A percentile compares a stretch with the other conserved stretches of the same genome.
phyloP scores from a whole-genome alignment of 2,113 vertebrate genomes.

The Muscicapa adusta region DNA sequence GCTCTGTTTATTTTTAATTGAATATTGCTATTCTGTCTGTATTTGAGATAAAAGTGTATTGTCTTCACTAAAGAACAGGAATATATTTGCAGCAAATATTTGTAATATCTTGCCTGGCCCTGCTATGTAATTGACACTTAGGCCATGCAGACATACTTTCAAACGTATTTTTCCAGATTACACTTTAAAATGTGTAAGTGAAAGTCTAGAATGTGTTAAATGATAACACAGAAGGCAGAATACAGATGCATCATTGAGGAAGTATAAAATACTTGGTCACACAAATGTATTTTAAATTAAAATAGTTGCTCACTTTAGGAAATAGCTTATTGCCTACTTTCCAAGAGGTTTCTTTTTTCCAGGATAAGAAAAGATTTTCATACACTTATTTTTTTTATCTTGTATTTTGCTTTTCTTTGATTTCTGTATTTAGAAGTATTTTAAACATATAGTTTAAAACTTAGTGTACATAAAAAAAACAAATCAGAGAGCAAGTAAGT shows the following conservation, averaged over 20 bases:
- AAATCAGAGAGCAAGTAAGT: background rate
- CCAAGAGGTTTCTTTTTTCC: background rate
- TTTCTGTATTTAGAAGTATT: background rate
- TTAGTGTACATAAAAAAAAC: background rate
- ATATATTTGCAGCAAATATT: background rate
- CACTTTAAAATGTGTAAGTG: background rate
- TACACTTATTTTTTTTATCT: background rate
- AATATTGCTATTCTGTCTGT: background rate
- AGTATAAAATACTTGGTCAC: background rate
- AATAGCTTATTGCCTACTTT: background rate
- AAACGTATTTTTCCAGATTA: background rate
- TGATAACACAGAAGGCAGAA: background rate
- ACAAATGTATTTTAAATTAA: background rate
- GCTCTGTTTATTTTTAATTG: background rate
- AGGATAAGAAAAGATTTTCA: background rate
- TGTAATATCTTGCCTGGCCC: background rate
- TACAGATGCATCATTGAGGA: background rate
- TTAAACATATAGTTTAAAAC: background rate
- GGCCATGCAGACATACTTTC: background rate
- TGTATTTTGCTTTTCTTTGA: background rate
- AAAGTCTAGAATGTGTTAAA: background rate
- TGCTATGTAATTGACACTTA: background rate
- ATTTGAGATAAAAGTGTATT: background rate
- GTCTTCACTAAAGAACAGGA: background rate
- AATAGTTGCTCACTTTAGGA: background rate